These are phyloP conservation scores for Chunga burmeisteri DNA, from an alignment of 2,113 vertebrate species.

Conservation along the genomic window DNA sequence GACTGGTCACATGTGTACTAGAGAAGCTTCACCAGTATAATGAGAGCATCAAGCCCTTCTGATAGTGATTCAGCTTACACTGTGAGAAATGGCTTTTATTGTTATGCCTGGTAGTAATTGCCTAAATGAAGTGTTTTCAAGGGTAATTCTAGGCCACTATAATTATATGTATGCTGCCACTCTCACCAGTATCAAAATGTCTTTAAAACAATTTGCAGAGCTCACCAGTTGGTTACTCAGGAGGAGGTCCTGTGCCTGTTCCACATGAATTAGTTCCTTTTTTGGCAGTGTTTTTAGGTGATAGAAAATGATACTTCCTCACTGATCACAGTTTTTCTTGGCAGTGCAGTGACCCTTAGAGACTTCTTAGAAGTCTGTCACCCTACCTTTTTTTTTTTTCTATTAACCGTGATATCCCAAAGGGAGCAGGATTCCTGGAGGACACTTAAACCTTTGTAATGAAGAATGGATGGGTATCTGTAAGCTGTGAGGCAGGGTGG, in stretches of 20 bases:
- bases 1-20: fast-evolving
- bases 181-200: neutral
- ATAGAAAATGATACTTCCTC: neutral
- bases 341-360: neutral
- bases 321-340: neutral
- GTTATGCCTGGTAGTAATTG: neutral
- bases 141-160: neutral
- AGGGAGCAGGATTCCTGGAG: neutral
- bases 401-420: neutral
- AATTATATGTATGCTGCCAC: neutral
- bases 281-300: neutral
- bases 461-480: neutral
- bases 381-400: neutral
- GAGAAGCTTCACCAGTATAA: neutral
- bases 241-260: neutral
- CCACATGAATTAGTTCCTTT: neutral
- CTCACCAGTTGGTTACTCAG: neutral
- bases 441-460: neutral
- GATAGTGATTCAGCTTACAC: neutral
- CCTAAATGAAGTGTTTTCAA: neutral
- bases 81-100: neutral
- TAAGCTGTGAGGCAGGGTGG: neutral
- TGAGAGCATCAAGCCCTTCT: neutral
- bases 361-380: neutral
- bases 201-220: neutral